These are phyloP conservation scores for Lasioglossum calceatum DNA, from an alignment of 2,888 invertebrate genomes.

Conservation along the genomic window DNA sequence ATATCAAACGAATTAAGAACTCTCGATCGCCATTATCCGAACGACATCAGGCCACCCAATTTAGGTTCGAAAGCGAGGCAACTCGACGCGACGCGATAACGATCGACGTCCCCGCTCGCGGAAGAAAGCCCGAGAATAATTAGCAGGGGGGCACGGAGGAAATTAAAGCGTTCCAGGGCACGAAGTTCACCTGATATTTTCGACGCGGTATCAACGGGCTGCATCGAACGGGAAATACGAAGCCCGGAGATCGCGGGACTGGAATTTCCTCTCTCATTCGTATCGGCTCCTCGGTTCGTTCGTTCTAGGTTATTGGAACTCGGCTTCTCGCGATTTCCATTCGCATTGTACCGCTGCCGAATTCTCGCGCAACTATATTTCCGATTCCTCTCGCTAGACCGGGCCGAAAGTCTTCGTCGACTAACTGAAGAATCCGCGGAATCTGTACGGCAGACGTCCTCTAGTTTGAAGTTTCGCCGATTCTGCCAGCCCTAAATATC, in stretches of 20 bases:
- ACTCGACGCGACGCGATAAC: background rate
- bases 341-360: background rate
- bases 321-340: background rate
- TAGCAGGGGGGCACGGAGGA: background rate
- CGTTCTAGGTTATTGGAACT: conserved; percentile 11
- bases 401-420: background rate
- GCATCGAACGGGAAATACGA: conserved; percentile 12
- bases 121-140: conserved; percentile 10
- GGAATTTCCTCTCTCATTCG: background rate
- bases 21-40: background rate
- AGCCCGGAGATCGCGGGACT: background rate
- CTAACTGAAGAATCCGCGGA: background rate
- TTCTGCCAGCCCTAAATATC: background rate
- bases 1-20: conserved; percentile 5
- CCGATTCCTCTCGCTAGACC: background rate
- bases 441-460: background rate
- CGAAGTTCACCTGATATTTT: conserved; percentile 1
- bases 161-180: conserved; percentile 13
- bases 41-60: background rate
- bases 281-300: background rate
- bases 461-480: background rate
- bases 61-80: background rate
- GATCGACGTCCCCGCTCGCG: background rate
- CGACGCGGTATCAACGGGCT: conserved; percentile 11
- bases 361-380: background rate